phyloP scores from a whole-genome alignment of 2,797 vertebrate genomes.

The Morus bassanus region DNA sequence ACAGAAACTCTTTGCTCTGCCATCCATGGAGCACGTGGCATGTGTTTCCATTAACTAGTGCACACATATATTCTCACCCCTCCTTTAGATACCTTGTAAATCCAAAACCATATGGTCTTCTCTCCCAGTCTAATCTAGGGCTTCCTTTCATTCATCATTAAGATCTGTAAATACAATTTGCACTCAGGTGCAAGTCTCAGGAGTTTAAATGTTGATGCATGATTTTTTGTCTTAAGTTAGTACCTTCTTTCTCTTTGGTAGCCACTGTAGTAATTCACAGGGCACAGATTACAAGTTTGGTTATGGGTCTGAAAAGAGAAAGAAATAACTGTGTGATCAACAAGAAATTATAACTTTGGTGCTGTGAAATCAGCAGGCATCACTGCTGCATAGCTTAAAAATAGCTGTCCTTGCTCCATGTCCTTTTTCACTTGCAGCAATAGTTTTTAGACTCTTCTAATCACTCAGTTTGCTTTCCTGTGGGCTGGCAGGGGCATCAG shows the following conservation, averaged over 20 bases:
- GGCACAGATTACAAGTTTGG: background rate
- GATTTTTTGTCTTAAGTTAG: background rate
- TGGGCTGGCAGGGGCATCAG: slow-evolving; percentile 31
- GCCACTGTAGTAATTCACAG: background rate
- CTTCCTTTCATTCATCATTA: background rate
- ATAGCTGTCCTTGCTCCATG: slow-evolving; percentile 5
- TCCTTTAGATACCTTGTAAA: background rate
- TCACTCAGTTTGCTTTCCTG: slow-evolving; percentile 45
- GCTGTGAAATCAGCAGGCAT: background rate
- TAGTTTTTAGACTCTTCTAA: slow-evolving; percentile 34
- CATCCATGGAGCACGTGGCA: background rate
- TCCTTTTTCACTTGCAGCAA: slow-evolving; percentile 40
- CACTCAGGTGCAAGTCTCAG: background rate
- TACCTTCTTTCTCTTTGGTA: background rate
- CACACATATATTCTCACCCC: background rate
- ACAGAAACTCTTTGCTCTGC: background rate
- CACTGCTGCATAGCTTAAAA: slow-evolving; percentile 19
- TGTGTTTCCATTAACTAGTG: background rate
- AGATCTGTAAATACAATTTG: background rate
- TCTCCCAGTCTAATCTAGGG: background rate
- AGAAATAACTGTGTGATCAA: background rate
- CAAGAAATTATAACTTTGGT: background rate
- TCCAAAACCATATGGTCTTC: background rate
- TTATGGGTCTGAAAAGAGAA: background rate
- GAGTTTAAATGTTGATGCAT: background rate